Conservation (phyloP, 1,140 invertebrate species). For the Ips typographus region DNA sequence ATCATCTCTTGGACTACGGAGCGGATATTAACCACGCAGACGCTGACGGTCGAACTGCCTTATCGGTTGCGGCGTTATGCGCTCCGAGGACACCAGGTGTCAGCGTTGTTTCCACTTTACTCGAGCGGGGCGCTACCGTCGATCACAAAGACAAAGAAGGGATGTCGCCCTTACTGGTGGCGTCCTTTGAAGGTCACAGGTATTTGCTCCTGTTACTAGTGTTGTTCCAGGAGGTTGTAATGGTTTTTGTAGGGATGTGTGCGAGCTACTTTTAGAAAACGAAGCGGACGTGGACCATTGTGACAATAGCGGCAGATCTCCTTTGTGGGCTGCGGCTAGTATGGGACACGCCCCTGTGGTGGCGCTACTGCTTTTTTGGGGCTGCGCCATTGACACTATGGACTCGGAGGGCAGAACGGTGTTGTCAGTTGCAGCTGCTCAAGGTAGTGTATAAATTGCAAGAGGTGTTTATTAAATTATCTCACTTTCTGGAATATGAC, state of each 20-base stretch:
- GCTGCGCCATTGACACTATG: conserved; percentile 85
- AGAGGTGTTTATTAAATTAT: conserved; percentile 1
- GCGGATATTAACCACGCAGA: conserved; percentile 87
- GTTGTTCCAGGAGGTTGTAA: neutral
- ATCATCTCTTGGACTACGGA: conserved; percentile 78
- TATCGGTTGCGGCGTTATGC: conserved; percentile 89
- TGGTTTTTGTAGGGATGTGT: conserved; percentile 63
- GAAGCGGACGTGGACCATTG: conserved; percentile 85
- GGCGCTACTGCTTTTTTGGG: conserved; percentile 81
- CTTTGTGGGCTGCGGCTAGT: conserved; percentile 80
- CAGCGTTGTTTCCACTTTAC: conserved; percentile 69
- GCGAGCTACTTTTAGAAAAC: conserved; percentile 80
- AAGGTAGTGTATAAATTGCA: conserved; percentile 58
- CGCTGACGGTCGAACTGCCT: conserved; percentile 87
- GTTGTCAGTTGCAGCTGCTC: conserved; percentile 81
- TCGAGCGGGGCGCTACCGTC: conserved; percentile 84
- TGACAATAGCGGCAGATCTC: conserved; percentile 76
- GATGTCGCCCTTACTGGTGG: conserved; percentile 90
- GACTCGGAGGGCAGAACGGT: conserved; percentile 90
- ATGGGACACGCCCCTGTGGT: conserved; percentile 84
- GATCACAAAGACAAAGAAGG: conserved; percentile 89
- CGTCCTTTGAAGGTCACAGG: conserved; percentile 91
- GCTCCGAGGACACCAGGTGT: conserved; percentile 74
- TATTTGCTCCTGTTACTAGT: conserved; percentile 40
- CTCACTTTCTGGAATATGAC: no score